A percentile compares a stretch with the other conserved stretches of the same genome.
Evolutionary conservation across 2,888 invertebrate genomes (phyloP).

Genomic region (Ganaspis brasiliensis): DNA sequence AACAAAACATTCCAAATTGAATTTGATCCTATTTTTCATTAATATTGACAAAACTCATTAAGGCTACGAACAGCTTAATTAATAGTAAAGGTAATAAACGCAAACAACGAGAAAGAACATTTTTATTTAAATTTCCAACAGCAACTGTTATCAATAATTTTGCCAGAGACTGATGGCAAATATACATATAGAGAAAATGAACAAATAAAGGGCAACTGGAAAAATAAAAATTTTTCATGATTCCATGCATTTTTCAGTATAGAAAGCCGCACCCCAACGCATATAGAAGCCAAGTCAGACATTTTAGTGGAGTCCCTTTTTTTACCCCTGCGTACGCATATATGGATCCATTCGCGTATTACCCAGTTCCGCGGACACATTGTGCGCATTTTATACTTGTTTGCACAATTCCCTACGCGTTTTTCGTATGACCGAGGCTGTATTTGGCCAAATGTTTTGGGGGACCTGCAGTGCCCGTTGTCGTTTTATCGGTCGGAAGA

Average conservation of each 20-base stretch:
- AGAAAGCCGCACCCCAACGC: slow-evolving; percentile 30
- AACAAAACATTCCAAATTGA: too few species aligned
- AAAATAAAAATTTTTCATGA: slow-evolving; percentile 8
- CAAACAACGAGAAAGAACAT: too few species aligned
- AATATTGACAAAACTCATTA: too few species aligned
- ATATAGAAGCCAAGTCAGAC: slow-evolving; percentile 29
- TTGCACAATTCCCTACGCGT: slow-evolving; percentile 78
- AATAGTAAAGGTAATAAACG: too few species aligned
- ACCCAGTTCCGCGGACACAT: slow-evolving; percentile 78
- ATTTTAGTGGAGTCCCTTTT: slow-evolving; percentile 31
- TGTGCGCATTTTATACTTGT: slow-evolving; percentile 80
- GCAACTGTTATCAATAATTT: too few species aligned
- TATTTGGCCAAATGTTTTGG: slow-evolving; percentile 65
- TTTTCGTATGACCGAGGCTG: slow-evolving; percentile 66
- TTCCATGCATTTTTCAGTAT: slow-evolving; percentile 25
- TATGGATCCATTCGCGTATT: slow-evolving; percentile 69
- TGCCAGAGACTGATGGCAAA: too few species aligned
- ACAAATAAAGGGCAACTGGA: background rate
- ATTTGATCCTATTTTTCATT: too few species aligned
- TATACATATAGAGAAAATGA: background rate
- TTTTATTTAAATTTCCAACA: too few species aligned
- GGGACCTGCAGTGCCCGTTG: slow-evolving; percentile 63
- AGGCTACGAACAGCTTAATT: too few species aligned
- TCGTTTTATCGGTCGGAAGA: slow-evolving; percentile 77
- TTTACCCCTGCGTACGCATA: slow-evolving; percentile 40